Percentiles rank a stretch among this genome's conserved stretches.
Evolutionary conservation across 1,140 invertebrate genomes (phyloP).

Genomic region (Lerema accius): DNA sequence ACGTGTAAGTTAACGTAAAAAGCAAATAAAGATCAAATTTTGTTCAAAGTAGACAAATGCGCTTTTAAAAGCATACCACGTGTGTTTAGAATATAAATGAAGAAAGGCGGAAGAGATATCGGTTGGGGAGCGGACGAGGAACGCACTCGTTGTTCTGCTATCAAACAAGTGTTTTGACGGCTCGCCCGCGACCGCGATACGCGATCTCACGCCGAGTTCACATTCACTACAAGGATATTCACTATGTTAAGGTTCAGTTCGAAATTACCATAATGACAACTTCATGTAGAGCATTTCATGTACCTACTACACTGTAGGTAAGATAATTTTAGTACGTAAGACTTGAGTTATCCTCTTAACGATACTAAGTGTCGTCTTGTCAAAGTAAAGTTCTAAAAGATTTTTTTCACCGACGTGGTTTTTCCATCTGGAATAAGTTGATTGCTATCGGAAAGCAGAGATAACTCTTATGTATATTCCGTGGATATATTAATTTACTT

Average conservation of each 20-base stretch:
- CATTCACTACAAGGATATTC: background rate
- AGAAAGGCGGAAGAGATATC: conserved; percentile 49
- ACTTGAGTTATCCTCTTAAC: too few relatives aligned
- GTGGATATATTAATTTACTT: too few relatives aligned
- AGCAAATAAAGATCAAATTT: too few relatives aligned
- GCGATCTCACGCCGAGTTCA: conserved; percentile 36
- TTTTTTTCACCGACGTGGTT: too few relatives aligned
- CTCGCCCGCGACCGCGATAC: conserved; percentile 47
- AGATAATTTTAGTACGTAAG: too few relatives aligned
- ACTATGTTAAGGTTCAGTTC: background rate
- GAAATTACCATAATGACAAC: background rate
- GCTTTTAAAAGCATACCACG: conserved; percentile 45
- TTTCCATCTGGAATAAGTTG: too few relatives aligned
- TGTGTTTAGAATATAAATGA: conserved; percentile 65
- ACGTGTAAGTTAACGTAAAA: too few relatives aligned
- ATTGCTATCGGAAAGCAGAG: too few relatives aligned
- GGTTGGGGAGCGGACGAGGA: conserved; percentile 9
- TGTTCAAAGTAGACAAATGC: conserved; percentile 16
- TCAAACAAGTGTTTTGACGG: conserved; percentile 53
- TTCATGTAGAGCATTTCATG: background rate
- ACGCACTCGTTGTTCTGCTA: conserved; percentile 46
- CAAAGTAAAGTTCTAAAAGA: too few relatives aligned
- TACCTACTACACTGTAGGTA: too few relatives aligned
- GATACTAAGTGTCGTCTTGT: too few relatives aligned
- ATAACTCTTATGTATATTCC: too few relatives aligned